Base-by-base conservation (phyloP, 2,113 vertebrate genomes). In the Oncorhynchus tshawytscha region DNA sequence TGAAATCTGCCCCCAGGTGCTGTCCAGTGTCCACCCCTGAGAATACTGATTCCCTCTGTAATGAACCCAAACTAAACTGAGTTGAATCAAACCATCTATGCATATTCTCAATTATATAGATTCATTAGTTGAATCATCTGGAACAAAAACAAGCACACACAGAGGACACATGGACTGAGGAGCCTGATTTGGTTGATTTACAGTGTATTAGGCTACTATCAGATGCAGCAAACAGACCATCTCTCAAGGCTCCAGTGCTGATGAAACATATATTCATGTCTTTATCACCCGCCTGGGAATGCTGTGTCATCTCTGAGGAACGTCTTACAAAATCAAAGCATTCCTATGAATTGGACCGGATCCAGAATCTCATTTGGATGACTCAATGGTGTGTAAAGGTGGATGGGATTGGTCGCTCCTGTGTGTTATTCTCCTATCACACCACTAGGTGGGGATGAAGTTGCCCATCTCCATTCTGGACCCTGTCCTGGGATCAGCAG, bases 81-180 rank as follows among this genome's bases (percentile, higher is more conserved):
- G 64, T 78, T 89, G 75, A 87, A 88, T 70, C 77, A 79, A 77
- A 88, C 84, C 74, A 74, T 85, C 88, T 90, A 87, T 91, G 86
- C 85, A 85, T 89, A 86, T 85, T 75, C 49, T 75, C 79, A 91
- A 90, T 93, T 91, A 92, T 91, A 89, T 80, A 71, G 76, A 87
- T 85, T 90, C 84, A 92, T 91, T 91, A 87, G 69, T 75, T 85
- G 88, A 90, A 93, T 92, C 88, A 86, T 79, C 82, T 78, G 78
- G 74, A 91, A 91, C 89, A 90, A 91, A 86, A 93, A 89, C 88
- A 91, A 48, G 39, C 82, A 86, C 82, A 88, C 85, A 86, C 89
- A 79, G 81, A 82, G 85, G 39, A 45, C 39, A 81, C 16, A 79
- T 31, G 27, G 49, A 6, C 66, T 73, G 45, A 72, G 73, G 11